A percentile compares a stretch with the other conserved stretches of the same genome.
Conservation (phyloP, 1,140 invertebrate genomes). For the Rhopalosiphum padi region DNA sequence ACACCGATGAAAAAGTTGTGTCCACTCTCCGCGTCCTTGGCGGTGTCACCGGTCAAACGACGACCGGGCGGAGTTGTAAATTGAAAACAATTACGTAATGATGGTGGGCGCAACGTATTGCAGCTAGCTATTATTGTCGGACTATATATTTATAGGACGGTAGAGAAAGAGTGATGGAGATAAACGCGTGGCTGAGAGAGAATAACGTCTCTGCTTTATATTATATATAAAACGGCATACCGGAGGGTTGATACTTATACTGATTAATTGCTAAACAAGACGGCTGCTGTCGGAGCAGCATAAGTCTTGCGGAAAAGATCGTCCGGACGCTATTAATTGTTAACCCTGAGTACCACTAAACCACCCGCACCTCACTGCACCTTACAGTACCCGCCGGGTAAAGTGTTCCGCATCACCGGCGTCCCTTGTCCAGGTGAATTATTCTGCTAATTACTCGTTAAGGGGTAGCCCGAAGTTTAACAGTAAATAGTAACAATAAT, state of each 20-base stretch:
- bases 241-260: conserved; percentile 32
- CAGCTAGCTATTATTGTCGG: background rate
- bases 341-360: background rate
- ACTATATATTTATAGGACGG: background rate
- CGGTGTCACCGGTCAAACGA: background rate
- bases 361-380: background rate
- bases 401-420: background rate
- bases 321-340: conserved; percentile 49
- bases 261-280: conserved; percentile 53
- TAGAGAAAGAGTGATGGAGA: background rate
- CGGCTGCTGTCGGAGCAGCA: conserved; percentile 22
- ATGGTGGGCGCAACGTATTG: background rate
- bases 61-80: background rate
- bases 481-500: background rate
- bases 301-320: conserved; percentile 51
- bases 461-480: background rate
- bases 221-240: conserved; percentile 33
- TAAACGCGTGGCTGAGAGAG: background rate
- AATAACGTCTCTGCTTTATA: conserved; percentile 23
- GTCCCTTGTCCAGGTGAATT: conserved; percentile 32
- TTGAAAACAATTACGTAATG: conserved; percentile 45
- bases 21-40: background rate
- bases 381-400: background rate
- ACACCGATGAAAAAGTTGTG: background rate
- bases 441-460: conserved; percentile 52